Conservation (phyloP, 1,140 invertebrate species). For the Lamellibrachia luymesi region DNA sequence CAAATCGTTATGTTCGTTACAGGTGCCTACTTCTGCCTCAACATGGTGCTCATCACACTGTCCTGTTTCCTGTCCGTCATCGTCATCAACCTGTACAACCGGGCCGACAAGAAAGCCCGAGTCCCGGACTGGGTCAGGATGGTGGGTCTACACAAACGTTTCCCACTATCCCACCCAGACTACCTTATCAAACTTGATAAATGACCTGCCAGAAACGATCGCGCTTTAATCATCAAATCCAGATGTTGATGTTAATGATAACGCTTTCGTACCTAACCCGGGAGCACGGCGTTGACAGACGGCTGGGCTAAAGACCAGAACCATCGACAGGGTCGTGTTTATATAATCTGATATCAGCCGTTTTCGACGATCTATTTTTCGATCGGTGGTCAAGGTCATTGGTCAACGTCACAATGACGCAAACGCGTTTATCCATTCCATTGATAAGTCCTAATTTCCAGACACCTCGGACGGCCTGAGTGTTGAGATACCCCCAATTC, state of each 20-base stretch:
- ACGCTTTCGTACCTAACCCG: neutral
- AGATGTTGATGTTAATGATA: neutral
- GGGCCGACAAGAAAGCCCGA: slow-evolving; percentile 44
- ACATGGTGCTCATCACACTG: slow-evolving; percentile 58
- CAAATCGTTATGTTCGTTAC: slow-evolving; percentile 16
- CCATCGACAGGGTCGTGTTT: neutral
- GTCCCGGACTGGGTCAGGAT: slow-evolving; percentile 39
- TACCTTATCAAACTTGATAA: neutral
- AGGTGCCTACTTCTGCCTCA: slow-evolving; percentile 58
- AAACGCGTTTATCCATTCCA: neutral
- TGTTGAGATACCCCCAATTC: neutral
- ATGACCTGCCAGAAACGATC: neutral
- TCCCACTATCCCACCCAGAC: neutral
- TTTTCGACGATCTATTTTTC: neutral
- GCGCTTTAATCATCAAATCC: neutral
- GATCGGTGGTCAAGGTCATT: neutral
- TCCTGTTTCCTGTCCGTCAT: slow-evolving; percentile 56
- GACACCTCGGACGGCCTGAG: neutral
- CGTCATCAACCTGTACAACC: slow-evolving; percentile 56
- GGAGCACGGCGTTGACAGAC: neutral
- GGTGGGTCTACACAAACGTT: slow-evolving; percentile 32
- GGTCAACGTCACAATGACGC: neutral
- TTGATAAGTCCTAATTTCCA: neutral
- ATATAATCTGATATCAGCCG: neutral
- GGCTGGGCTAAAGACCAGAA: neutral